phyloP scores from a whole-genome alignment of 2,888 invertebrate species.

The Nowickia ferox region DNA sequence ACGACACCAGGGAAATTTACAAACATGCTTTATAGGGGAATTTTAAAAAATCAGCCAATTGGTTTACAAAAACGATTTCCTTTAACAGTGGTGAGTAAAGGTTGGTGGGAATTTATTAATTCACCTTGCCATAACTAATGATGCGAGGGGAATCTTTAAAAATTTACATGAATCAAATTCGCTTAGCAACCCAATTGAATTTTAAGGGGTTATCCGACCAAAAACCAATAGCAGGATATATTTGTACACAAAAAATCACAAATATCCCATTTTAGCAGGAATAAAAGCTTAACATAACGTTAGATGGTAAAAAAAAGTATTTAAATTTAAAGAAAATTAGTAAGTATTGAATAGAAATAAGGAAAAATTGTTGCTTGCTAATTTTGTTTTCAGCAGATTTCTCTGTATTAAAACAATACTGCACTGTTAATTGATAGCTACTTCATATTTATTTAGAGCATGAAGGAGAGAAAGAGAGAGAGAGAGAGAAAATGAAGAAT shows the following conservation, averaged over 20 bases:
- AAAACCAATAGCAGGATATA: slow-evolving; percentile 14
- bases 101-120: background rate
- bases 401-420: slow-evolving; percentile 38
- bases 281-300: slow-evolving; percentile 61
- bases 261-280: slow-evolving; percentile 4
- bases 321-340: slow-evolving; percentile 29
- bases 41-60: slow-evolving; percentile 70
- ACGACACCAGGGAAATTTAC: background rate
- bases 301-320: slow-evolving; percentile 45
- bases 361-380: background rate
- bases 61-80: slow-evolving; percentile 22
- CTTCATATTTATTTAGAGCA: slow-evolving; percentile 3
- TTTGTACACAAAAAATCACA: slow-evolving; percentile 11
- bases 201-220: slow-evolving; percentile 23
- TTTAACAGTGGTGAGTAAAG: background rate
- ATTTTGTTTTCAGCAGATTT: slow-evolving; percentile 45
- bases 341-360: slow-evolving; percentile 36
- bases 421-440: slow-evolving; percentile 7
- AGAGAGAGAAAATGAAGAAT: slow-evolving; percentile 8
- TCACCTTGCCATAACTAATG: background rate
- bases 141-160: background rate
- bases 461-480: slow-evolving; percentile 7
- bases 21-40: slow-evolving; percentile 39
- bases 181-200: slow-evolving; percentile 27
- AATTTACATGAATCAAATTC: background rate